These are phyloP conservation scores for Canis aureus DNA, from an alignment of 2,113 vertebrate genomes.

Conservation along the genomic window DNA sequence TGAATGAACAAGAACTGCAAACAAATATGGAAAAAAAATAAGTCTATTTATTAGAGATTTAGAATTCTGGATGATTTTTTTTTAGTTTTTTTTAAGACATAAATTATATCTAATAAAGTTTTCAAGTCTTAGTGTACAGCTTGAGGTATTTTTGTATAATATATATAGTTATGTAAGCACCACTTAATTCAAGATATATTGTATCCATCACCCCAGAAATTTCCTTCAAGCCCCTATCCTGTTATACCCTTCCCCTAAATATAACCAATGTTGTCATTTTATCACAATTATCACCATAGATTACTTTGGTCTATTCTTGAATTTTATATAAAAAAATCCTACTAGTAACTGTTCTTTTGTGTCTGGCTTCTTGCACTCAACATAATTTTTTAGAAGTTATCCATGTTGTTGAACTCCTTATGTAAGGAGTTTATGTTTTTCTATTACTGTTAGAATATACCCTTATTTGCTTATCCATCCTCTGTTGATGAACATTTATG, in stretches of 20 bases:
- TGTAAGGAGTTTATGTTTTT: background rate
- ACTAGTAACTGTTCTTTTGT: background rate
- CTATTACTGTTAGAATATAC: background rate
- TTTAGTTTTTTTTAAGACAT: background rate
- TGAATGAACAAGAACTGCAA: background rate
- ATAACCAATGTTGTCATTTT: background rate
- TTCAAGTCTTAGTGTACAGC: background rate
- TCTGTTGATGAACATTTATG: background rate
- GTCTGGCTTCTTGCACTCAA: background rate
- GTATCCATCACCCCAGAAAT: background rate
- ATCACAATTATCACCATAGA: background rate
- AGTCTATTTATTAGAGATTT: background rate
- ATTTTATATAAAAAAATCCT: background rate
- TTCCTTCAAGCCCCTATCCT: background rate
- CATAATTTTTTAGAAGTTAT: constrained; percentile 8
- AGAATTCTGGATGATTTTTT: background rate
- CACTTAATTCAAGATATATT: background rate
- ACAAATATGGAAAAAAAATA: background rate
- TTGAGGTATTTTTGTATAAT: background rate
- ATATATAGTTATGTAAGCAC: background rate
- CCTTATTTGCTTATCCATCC: background rate
- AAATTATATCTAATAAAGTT: background rate
- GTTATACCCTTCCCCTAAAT: background rate
- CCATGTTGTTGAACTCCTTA: background rate
- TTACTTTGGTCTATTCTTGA: background rate